Base-by-base conservation (phyloP, 2,797 vertebrate genomes). In the Acrocephalus scirpaceus region DNA sequence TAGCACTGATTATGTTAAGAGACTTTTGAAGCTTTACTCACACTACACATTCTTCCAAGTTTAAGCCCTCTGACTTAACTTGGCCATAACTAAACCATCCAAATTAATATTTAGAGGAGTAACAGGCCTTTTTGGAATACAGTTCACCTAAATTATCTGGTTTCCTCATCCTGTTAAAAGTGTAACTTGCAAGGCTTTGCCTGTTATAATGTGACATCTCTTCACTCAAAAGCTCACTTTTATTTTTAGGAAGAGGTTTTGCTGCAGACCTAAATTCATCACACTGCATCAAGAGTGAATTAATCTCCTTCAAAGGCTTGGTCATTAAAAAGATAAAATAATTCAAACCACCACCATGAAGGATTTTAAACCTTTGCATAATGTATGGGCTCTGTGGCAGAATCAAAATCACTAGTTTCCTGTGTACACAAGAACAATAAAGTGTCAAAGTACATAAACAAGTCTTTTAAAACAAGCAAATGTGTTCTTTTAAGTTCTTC, bases 401-500 rank as follows among this genome's bases (percentile, higher is more conserved):
- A n/a, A 72, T 84, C 22, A 54, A 86, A 51, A 73, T 90, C 92
- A 42, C 38, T 83, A 38, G 32, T 84, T 90, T 79, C 88, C 85
- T 91, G 81, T 93, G 64, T 83, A 71, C 66, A 73, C 25, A 81
- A 85, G 67, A 88, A 79, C 66, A 94, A 64, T 60, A 12, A 87
- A 88, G 50, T 40, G 88, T 89, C 73, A 72, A 61, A 86, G 23
- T 64, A 86, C 23, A 58, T 65, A 79, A 94, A 77, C 78, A 90
- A 84, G 65, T 60, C 81, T 86, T 65, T 81, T 79, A 81, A 86
- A 94, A 83, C 27, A 79, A 83, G 47, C 18, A 81, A 80, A 88
- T 60, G 36, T 53, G 57, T 82, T 47, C 90, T 93, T 91, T 95
- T 96, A 93, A 75, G 67, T 90, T 27, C 45, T 64, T n/a, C 77